phyloP scores from a whole-genome alignment of 2,888 invertebrate species.

The Andrena trimmerana region DNA sequence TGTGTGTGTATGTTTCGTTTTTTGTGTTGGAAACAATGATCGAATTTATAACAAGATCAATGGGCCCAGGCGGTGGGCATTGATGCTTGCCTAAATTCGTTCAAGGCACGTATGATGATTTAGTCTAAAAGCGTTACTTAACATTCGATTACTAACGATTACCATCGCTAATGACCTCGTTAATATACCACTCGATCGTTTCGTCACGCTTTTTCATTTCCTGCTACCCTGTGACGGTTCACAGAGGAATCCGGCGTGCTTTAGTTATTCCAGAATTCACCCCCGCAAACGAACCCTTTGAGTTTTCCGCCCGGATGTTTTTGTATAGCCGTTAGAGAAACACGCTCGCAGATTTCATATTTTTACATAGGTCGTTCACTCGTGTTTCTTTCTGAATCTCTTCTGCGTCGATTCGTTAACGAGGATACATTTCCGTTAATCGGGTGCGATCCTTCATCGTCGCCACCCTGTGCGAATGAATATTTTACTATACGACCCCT shows the following conservation, averaged over 20 bases:
- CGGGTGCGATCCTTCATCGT: constrained; percentile 34
- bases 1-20: constrained; percentile 1
- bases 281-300: constrained; percentile 21
- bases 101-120: background rate
- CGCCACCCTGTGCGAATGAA: constrained; percentile 62
- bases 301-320: constrained; percentile 41
- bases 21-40: background rate
- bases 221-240: constrained; percentile 12
- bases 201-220: constrained; percentile 8
- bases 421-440: constrained; percentile 31
- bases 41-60: background rate
- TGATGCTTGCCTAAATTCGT: constrained; percentile 11
- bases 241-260: background rate
- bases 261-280: constrained; percentile 27
- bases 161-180: background rate
- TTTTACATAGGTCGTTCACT: constrained; percentile 34
- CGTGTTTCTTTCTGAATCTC: constrained; percentile 38
- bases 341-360: constrained; percentile 34
- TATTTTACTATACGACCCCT: constrained; percentile 71
- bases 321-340: constrained; percentile 28
- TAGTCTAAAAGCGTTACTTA: constrained; percentile 46
- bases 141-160: constrained; percentile 10
- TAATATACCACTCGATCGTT: constrained; percentile 10
- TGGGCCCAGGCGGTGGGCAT: background rate
- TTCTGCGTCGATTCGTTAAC: constrained; percentile 15